These are phyloP conservation scores for Chloroceryle inda DNA, from an alignment of 2,797 vertebrate species.

Conservation along the genomic window DNA sequence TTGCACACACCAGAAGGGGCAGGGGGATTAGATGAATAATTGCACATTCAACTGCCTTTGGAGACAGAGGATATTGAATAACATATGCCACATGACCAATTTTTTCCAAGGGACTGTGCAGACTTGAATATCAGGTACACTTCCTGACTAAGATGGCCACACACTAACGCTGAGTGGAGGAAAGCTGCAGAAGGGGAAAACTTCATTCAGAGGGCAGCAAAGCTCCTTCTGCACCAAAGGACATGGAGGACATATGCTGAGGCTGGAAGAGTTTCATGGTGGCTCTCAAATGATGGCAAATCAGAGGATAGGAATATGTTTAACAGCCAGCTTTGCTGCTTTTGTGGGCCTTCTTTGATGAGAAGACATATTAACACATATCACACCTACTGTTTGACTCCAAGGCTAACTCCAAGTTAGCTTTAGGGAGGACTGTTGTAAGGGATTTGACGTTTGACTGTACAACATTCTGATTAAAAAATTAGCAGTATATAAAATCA, in stretches of 20 bases:
- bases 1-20: neutral
- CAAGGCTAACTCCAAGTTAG: conserved; percentile 16
- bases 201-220: neutral
- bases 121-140: neutral
- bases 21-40: neutral
- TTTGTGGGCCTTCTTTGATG: neutral
- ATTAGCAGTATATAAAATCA: conserved; percentile 30
- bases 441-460: neutral
- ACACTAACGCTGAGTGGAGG: fast-evolving
- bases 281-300: neutral
- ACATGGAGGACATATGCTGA: fast-evolving
- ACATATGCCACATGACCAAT: fast-evolving
- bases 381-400: conserved; percentile 55
- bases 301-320: neutral
- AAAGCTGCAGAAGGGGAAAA: neutral
- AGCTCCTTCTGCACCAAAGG: neutral
- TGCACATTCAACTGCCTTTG: neutral
- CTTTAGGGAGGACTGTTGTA: conserved; percentile 50
- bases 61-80: neutral
- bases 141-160: neutral
- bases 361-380: conserved; percentile 12
- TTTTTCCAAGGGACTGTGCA: neutral
- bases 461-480: conserved; percentile 53
- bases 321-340: neutral
- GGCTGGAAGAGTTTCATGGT: neutral